These are phyloP conservation scores for Oreonectes daqikongensis DNA, from an alignment of 2,797 vertebrate genomes.

Conservation along the genomic window DNA sequence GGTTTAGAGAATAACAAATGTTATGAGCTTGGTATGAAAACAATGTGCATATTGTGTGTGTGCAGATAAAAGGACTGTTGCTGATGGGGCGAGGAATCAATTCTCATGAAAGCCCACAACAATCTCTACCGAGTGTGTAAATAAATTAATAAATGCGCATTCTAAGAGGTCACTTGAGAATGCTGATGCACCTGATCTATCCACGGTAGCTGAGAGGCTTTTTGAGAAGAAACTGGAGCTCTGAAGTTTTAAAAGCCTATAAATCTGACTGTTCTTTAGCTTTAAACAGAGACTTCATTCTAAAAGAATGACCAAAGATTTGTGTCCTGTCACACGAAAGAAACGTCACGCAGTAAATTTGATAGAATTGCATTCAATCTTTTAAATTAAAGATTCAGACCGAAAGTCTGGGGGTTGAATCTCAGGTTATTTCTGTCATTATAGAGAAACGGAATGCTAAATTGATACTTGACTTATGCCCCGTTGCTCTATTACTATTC, in stretches of 20 bases:
- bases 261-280: conserved; percentile 27
- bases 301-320: conserved; percentile 17
- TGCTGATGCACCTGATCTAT: conserved; percentile 10
- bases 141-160: conserved; percentile 14
- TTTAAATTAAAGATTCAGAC: conserved; percentile 16
- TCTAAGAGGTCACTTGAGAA: conserved; percentile 13
- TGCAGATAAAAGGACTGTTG: not conserved
- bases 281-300: conserved; percentile 15
- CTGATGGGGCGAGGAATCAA: not conserved
- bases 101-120: not conserved
- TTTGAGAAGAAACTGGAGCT: conserved; percentile 15
- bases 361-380: conserved; percentile 3
- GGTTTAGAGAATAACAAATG: not conserved
- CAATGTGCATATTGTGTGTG: not conserved
- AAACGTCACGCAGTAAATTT: not conserved
- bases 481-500: conserved; percentile 1
- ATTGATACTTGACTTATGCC: conserved; percentile 23
- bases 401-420: conserved; percentile 23
- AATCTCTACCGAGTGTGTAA: not conserved
- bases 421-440: conserved; percentile 20
- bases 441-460: conserved; percentile 26
- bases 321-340: not conserved
- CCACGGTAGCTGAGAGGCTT: conserved; percentile 7
- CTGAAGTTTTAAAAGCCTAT: conserved; percentile 29
- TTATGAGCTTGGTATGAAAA: not conserved